These are phyloP conservation scores for Montipora cactus DNA, from an alignment of 64 coral and sea anemone species.

Conservation along the genomic window DNA sequence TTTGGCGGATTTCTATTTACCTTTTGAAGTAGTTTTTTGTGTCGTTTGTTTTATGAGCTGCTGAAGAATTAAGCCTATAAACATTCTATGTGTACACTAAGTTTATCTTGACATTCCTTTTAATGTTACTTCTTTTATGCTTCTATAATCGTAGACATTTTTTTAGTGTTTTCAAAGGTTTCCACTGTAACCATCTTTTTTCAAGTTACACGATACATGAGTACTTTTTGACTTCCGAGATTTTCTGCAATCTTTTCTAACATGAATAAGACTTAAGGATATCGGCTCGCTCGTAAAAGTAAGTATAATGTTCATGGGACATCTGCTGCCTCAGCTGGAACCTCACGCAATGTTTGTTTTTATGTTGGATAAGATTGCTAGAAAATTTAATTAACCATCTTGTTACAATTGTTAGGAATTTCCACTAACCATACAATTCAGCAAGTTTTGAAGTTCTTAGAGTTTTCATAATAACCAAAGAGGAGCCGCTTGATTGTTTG, in stretches of 20 bases:
- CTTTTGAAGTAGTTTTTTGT: neutral
- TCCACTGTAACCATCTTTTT: too few relatives aligned
- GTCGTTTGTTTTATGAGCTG: neutral
- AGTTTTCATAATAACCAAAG: neutral
- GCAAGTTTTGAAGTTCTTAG: neutral
- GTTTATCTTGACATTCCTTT: neutral
- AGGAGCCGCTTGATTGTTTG: neutral
- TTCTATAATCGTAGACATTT: too few relatives aligned
- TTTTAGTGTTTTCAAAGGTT: too few relatives aligned
- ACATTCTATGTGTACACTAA: neutral
- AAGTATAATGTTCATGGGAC: too few relatives aligned
- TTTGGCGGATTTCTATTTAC: neutral
- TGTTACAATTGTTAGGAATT: neutral
- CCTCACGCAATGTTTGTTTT: neutral
- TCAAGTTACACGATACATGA: neutral
- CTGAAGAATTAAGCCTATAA: neutral
- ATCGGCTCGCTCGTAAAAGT: too few relatives aligned
- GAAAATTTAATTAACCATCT: neutral
- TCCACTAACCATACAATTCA: neutral
- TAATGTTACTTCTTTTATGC: neutral
- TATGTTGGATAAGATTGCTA: neutral
- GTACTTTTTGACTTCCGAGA: too few relatives aligned
- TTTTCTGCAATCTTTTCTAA: too few relatives aligned
- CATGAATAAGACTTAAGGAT: too few relatives aligned
- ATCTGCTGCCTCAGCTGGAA: too few relatives aligned